Conservation (phyloP, 2,797 vertebrate species). For the Mycteria americana region DNA sequence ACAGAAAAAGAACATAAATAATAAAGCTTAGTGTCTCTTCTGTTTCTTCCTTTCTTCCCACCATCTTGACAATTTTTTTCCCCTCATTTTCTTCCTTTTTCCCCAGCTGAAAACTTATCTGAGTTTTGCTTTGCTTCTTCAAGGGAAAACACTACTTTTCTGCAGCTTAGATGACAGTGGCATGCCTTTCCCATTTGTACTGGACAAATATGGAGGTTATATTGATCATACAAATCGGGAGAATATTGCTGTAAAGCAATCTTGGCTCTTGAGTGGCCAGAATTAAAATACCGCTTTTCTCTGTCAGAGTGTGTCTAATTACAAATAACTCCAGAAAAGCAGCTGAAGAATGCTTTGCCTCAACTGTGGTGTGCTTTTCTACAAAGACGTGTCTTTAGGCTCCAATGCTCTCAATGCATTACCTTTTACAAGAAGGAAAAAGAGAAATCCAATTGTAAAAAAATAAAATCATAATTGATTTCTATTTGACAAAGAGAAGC, state of each 20-base stretch:
- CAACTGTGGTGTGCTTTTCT: neutral
- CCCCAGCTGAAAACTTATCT: neutral
- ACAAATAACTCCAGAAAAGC: neutral
- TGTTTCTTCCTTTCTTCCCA: neutral
- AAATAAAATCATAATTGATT: conserved; percentile 8
- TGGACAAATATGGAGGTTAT: neutral
- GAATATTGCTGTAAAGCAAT: neutral
- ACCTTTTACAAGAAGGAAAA: neutral
- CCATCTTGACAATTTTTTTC: neutral
- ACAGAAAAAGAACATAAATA: neutral
- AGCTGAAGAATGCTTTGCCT: neutral
- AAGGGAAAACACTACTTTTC: neutral
- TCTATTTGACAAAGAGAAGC: conserved; percentile 36
- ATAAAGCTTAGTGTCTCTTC: neutral
- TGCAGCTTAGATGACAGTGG: neutral
- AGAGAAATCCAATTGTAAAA: conserved; percentile 7
- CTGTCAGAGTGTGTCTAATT: conserved; percentile 52
- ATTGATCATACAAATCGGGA: neutral
- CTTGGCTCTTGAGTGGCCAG: neutral
- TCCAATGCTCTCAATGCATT: neutral
- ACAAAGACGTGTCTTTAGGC: neutral
- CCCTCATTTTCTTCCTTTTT: neutral
- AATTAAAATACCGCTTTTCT: conserved; percentile 33
- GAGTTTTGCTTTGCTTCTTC: neutral
- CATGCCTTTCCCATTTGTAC: neutral